Evolutionary conservation across 2,797 vertebrate genomes (phyloP).

Genomic region (Darevskia mixta): DNA sequence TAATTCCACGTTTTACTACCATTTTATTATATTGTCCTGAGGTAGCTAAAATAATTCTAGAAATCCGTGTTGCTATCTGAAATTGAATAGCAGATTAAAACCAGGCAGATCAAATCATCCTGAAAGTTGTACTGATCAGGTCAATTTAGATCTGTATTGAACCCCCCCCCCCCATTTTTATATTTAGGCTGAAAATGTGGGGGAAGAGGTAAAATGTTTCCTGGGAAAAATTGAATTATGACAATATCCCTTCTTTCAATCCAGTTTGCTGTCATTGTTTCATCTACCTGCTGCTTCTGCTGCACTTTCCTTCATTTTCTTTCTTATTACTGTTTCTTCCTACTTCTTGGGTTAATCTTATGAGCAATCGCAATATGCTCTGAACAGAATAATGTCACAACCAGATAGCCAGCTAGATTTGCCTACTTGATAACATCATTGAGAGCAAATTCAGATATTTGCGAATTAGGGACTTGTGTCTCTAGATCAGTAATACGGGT

Average conservation of each 20-base stretch:
- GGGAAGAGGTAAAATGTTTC: neutral
- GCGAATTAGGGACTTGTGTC: neutral
- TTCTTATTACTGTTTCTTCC: neutral
- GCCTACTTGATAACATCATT: too few relatives aligned
- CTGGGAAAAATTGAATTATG: neutral
- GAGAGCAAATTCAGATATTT: neutral
- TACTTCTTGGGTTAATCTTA: neutral
- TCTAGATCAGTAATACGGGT: neutral
- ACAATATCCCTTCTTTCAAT: neutral
- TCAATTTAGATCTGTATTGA: neutral
- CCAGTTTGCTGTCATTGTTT: neutral
- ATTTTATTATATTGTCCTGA: neutral
- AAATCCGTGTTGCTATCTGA: slow-evolving; percentile 13
- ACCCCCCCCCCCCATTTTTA: neutral
- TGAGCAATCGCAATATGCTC: neutral
- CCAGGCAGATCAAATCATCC: neutral
- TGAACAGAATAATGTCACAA: neutral
- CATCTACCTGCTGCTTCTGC: neutral
- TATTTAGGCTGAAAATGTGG: neutral
- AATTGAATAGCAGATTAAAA: slow-evolving; percentile 5
- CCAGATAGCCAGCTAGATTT: neutral
- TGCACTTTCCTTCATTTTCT: neutral
- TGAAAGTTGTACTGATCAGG: neutral
- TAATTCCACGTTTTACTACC: slow-evolving; percentile 19
- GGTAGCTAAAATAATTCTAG: neutral